Percentiles rank a stretch among this genome's conserved stretches.
phyloP scores from a whole-genome alignment of 2,113 vertebrate species.

The Garra rufa region DNA sequence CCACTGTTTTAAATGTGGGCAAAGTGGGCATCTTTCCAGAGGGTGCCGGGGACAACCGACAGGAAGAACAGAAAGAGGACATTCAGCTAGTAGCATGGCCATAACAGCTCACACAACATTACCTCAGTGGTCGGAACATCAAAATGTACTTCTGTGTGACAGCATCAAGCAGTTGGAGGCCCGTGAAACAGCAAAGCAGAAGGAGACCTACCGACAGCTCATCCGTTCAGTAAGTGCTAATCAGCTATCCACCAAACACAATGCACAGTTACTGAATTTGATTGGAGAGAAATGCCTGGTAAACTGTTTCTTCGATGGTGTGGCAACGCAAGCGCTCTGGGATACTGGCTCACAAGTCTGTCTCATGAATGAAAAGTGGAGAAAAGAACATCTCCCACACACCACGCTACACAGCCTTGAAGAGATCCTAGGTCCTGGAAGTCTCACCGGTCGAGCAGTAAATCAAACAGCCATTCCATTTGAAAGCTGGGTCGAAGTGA shows the following conservation, averaged over 20 bases:
- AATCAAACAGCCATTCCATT: not conserved
- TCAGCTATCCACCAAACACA: not conserved
- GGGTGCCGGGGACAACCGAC: too few species aligned
- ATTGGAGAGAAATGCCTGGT: not conserved
- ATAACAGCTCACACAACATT: too few species aligned
- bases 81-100: too few species aligned
- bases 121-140: too few species aligned
- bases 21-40: too few species aligned
- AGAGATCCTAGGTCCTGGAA: not conserved
- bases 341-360: slow-evolving; percentile 20
- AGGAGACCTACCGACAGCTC: not conserved
- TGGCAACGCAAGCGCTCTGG: not conserved
- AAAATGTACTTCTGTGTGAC: too few species aligned
- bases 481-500: not conserved
- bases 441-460: not conserved
- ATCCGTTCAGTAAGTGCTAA: slow-evolving; percentile 22
- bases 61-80: too few species aligned
- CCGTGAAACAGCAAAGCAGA: slow-evolving; percentile 23
- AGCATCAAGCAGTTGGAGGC: too few species aligned
- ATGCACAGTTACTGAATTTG: slow-evolving; percentile 1
- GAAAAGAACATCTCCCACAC: not conserved
- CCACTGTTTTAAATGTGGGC: too few species aligned
- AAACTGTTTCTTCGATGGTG: not conserved
- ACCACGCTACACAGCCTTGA: not conserved
- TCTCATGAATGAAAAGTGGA: slow-evolving; percentile 10